Evolutionary conservation across 2,888 invertebrate genomes (phyloP).

Genomic region (Dichetophora obliterata): DNA sequence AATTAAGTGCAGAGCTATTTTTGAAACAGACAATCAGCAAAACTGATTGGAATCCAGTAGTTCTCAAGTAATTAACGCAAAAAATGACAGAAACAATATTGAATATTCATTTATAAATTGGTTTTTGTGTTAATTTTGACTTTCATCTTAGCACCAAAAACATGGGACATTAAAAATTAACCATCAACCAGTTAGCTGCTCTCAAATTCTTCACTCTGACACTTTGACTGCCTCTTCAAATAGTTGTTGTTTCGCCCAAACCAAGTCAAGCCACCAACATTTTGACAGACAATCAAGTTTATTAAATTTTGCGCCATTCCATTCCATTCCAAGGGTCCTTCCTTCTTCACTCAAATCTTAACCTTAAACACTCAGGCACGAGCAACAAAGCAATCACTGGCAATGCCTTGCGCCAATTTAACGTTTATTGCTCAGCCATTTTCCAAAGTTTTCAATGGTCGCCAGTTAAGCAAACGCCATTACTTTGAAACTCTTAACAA

Average conservation of each 20-base stretch:
- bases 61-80: neutral
- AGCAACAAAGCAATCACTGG: neutral
- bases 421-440: conserved; percentile 5
- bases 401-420: neutral
- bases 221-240: neutral
- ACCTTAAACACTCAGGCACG: neutral
- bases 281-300: neutral
- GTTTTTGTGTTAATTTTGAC: neutral
- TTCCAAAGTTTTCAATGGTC: neutral
- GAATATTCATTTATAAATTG: neutral
- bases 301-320: neutral
- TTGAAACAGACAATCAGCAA: neutral
- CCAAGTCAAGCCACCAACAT: neutral
- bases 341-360: neutral
- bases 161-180: neutral
- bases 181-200: neutral
- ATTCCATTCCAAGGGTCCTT: too few species aligned
- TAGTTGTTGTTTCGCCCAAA: neutral
- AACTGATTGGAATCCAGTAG: neutral
- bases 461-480: neutral
- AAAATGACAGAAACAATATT: neutral
- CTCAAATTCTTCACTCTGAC: neutral
- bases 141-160: neutral
- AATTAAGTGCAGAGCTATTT: neutral
- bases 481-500: neutral